These are phyloP conservation scores for Drosophila pachea DNA, from an alignment of 1,140 invertebrate genomes.

Conservation along the genomic window DNA sequence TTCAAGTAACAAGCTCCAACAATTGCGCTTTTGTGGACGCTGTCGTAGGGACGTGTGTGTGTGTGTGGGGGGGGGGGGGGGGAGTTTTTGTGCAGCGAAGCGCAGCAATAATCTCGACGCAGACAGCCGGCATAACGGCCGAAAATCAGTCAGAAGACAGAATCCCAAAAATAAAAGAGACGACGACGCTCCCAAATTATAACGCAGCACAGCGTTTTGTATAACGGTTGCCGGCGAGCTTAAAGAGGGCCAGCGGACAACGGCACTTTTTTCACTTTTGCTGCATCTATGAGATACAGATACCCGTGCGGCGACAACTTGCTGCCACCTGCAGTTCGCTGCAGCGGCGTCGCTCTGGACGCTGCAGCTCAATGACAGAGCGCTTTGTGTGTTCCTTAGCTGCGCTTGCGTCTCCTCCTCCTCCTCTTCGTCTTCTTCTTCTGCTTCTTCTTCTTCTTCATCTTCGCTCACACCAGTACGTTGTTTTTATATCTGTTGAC, in stretches of 20 bases:
- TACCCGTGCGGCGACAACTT: constrained; percentile 20
- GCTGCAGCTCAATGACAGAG: constrained; percentile 51
- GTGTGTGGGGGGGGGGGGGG: no score
- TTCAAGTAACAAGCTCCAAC: constrained; percentile 25
- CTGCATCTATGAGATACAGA: constrained; percentile 54
- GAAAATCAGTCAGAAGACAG: constrained; percentile 36
- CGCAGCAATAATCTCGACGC: constrained; percentile 18
- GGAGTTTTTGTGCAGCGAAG: constrained; percentile 48
- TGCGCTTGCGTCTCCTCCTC: no score
- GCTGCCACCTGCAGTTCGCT: constrained; percentile 50
- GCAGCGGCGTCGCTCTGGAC: neutral
- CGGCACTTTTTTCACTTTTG: constrained; percentile 70
- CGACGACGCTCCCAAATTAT: constrained; percentile 33
- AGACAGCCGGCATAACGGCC: constrained; percentile 51
- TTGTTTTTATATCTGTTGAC: constrained; percentile 47
- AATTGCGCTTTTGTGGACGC: constrained; percentile 42
- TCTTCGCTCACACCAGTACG: neutral
- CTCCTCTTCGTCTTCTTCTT: no score
- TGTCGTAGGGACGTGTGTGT: constrained; percentile 39
- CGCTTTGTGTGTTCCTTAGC: constrained; percentile 34
- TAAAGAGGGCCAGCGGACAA: constrained; percentile 45
- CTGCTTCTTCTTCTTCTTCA: neutral
- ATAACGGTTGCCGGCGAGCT: constrained; percentile 58
- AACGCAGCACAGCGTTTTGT: constrained; percentile 60
- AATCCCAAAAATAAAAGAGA: constrained; percentile 44